Evolutionary conservation across 2,888 invertebrate species (phyloP), one percentile per base, ranked within the genome.

Genomic region (Melieria omissa): DNA sequence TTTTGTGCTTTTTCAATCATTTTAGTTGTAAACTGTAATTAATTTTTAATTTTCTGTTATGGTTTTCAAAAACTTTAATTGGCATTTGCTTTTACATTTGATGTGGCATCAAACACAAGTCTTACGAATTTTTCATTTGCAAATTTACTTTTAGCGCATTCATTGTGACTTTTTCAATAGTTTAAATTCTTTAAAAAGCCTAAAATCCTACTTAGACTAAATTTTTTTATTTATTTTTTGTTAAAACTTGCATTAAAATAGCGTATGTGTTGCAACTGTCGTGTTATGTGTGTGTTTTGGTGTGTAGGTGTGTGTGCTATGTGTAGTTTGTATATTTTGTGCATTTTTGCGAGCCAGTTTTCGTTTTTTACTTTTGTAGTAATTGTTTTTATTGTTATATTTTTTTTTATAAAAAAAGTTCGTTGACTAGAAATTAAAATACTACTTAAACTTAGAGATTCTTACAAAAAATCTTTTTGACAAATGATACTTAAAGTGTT

Each of bases 351-450:
- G n/a, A 52, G 54, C 29, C 45, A 16, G 44, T 6, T 67, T 67
- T 6, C 14, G 4, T 16, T 61, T 47, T 5, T 41, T 57, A 7
- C 4, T 49, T 49, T 47, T 60, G 42, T 49, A 9, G 10, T 65
- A 16, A 45, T 29, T 67, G 12, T 47, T 45, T 67, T 67, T 49
- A 47, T 60, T 49, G 10, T 14, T 49, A 44, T 65, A 6, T 57
- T 7, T 65, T 12, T 55, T 6, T 55, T 1, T 46, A 58, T n/a
- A n/a, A n/a, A 47, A 47, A 67, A 67, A 60, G 52, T 60, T 49
- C 67, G 49, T 60, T 67, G 67, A 67, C 67, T 67, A 67, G 67
- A 67, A 67, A 67, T 61, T 67, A 67, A 67, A 60, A 67, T 61
- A 67, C 29, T 29, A 29, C 29, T 29, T 29, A 29, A 29, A 29